Evolutionary conservation across 2,113 vertebrate species (phyloP).

Genomic region (Numenius arquata): DNA sequence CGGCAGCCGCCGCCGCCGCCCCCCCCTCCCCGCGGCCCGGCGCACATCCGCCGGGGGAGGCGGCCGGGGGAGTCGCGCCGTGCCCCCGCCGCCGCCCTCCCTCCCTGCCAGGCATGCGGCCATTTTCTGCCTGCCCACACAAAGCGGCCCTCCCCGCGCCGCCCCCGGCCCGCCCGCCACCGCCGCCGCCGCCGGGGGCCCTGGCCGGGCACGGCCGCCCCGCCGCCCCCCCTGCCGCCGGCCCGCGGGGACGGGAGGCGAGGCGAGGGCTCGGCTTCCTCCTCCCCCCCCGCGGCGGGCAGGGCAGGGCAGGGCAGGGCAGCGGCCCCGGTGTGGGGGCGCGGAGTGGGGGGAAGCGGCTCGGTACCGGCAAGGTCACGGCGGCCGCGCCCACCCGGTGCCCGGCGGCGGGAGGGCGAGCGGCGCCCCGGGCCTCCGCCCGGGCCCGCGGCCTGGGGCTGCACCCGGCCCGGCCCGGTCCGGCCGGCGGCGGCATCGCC

Average conservation of each 20-base stretch:
- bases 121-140: slow-evolving; percentile 22
- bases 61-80: background rate
- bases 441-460: background rate
- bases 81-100: background rate
- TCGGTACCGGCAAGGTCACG: background rate
- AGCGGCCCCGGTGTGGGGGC: background rate
- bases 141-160: background rate
- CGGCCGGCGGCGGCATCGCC: background rate
- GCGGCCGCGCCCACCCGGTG: background rate
- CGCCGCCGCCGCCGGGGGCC: background rate
- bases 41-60: background rate
- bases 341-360: background rate
- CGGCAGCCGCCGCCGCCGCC: background rate
- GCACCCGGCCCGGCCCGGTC: background rate
- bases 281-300: background rate
- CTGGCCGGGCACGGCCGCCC: background rate
- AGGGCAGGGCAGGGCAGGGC: background rate
- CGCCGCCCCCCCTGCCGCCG: background rate
- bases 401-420: background rate
- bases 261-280: background rate
- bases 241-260: background rate
- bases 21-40: background rate
- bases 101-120: slow-evolving; percentile 22
- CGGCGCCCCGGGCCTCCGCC: background rate
- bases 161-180: background rate